Conservation (phyloP, 2,113 vertebrate species). For the Leuciscus idus region DNA sequence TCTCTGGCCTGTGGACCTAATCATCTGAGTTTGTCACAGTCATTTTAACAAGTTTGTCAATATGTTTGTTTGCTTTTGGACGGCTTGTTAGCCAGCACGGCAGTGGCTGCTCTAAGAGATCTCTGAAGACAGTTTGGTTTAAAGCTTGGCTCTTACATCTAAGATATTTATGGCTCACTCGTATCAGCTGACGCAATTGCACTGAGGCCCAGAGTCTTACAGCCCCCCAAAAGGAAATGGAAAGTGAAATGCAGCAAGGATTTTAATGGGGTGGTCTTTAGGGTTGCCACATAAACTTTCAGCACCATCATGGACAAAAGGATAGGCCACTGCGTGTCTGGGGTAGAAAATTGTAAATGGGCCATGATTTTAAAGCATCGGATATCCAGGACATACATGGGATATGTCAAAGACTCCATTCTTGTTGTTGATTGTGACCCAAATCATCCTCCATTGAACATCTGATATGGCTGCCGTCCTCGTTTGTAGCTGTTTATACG, state of each 20-base stretch:
- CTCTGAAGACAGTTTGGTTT: slow-evolving; percentile 12
- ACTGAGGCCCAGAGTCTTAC: slow-evolving; percentile 65
- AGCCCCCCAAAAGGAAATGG: slow-evolving; percentile 68
- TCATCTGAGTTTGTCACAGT: background rate
- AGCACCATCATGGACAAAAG: slow-evolving; percentile 51
- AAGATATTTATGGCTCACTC: slow-evolving; percentile 76
- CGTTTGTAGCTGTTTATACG: slow-evolving; percentile 27
- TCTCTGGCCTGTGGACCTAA: background rate
- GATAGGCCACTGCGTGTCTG: background rate
- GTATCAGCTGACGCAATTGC: slow-evolving; percentile 74
- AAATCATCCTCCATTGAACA: no score
- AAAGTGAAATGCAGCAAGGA: slow-evolving; percentile 65
- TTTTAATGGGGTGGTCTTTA: slow-evolving; percentile 51
- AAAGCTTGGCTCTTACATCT: slow-evolving; percentile 5
- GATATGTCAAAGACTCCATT: background rate
- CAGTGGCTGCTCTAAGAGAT: slow-evolving; percentile 1
- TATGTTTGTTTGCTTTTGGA: slow-evolving; percentile 14
- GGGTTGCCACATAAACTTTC: slow-evolving; percentile 53
- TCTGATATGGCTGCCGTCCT: background rate
- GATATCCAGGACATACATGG: background rate
- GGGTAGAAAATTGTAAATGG: background rate
- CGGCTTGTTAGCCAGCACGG: background rate
- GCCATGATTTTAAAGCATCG: background rate
- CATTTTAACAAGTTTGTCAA: background rate
- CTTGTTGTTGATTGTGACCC: background rate